phyloP scores from a whole-genome alignment of 2,797 vertebrate species.

The Oophaga sylvatica region DNA sequence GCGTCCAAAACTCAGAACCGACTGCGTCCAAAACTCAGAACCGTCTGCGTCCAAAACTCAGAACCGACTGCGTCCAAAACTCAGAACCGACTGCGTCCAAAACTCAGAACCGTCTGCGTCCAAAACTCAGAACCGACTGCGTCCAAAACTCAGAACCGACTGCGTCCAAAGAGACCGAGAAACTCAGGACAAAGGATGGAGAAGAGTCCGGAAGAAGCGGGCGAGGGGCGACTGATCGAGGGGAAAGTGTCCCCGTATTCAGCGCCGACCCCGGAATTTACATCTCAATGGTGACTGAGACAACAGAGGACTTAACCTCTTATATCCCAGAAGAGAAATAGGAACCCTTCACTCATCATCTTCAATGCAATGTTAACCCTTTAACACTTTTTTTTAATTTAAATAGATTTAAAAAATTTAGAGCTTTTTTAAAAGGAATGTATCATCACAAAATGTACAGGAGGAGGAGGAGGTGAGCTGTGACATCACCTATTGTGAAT shows the following conservation, averaged over 20 bases:
- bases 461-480: no score
- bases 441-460: no score
- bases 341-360: not conserved
- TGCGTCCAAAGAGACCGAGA: not conserved
- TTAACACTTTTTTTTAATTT: not conserved
- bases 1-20: not conserved
- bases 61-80: no score
- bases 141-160: not conserved
- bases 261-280: conserved; percentile 13
- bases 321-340: not conserved
- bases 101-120: not conserved
- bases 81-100: not conserved
- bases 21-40: no score
- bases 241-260: not conserved
- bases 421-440: no score
- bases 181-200: conserved; percentile 19
- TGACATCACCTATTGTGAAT: no score
- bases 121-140: not conserved
- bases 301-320: not conserved
- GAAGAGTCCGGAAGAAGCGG: not conserved
- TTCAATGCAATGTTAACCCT: not conserved
- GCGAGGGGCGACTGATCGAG: not conserved
- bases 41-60: not conserved
- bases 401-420: not conserved
- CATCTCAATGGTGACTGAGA: conserved; percentile 38